Conservation (phyloP, 2,888 invertebrate species). For the Metallyticus violacea region DNA sequence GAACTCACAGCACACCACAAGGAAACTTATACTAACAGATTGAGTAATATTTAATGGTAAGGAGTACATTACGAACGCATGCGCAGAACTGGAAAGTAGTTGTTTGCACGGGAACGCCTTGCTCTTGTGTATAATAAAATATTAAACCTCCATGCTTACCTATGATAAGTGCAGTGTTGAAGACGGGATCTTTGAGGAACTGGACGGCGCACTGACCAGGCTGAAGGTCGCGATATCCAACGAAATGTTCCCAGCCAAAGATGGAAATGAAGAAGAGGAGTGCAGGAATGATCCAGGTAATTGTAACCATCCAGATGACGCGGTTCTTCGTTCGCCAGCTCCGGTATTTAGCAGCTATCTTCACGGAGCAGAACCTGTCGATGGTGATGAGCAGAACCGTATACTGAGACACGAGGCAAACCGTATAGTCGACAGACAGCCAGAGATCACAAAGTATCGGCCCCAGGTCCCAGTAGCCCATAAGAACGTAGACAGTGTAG, state of each 20-base stretch:
- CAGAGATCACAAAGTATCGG: slow-evolving; percentile 95
- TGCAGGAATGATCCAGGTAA: slow-evolving; percentile 96
- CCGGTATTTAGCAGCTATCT: slow-evolving; percentile 94
- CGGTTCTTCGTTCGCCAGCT: slow-evolving; percentile 94
- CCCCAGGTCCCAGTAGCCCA: slow-evolving; percentile 96
- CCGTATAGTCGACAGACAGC: slow-evolving; percentile 98
- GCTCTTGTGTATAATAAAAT: neutral
- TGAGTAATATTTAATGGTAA: too few relatives aligned
- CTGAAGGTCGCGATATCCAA: slow-evolving; percentile 82
- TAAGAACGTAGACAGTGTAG: slow-evolving; percentile 94
- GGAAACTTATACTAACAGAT: too few relatives aligned
- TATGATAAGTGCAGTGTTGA: slow-evolving; percentile 95
- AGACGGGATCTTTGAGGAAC: slow-evolving; percentile 94
- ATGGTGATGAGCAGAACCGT: slow-evolving; percentile 98
- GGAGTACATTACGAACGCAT: too few relatives aligned
- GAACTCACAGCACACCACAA: too few relatives aligned
- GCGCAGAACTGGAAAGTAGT: too few relatives aligned
- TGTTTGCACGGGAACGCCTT: too few relatives aligned
- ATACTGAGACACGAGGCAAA: slow-evolving; percentile 97
- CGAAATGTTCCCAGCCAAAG: slow-evolving; percentile 98
- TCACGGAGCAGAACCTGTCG: slow-evolving; percentile 97
- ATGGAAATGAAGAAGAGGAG: slow-evolving; percentile 96
- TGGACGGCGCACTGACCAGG: slow-evolving; percentile 94
- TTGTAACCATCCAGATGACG: slow-evolving; percentile 92
- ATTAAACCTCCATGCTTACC: slow-evolving; percentile 40